Base-by-base conservation (phyloP, 2,888 invertebrate genomes). In the Orthosia cruda region DNA sequence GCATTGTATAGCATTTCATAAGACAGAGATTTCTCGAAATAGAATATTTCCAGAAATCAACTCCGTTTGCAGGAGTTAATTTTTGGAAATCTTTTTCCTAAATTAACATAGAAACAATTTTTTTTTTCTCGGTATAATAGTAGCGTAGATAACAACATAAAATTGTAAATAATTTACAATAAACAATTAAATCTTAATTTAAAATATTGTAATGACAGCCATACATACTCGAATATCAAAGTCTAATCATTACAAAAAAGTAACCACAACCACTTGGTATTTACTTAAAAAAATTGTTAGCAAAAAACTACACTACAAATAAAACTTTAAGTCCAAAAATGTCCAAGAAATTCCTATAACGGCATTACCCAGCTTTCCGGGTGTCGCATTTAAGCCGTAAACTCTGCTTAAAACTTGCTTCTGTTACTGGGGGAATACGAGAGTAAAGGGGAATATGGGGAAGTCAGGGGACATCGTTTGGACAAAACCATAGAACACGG, bases 351-450 rank as follows among this genome's bases (percentile, higher is more conserved):
- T 77, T 70, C 55, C 58, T 58, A 58, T 64, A 50, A 49, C n/a
- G 16, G 50, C 26, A 63, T 64, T 72, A 79, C 59, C 69, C 74
- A 49, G 66, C 77, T 55, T 74, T 69, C 69, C 63, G 66, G 65
- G 55, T 77, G 64, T 64, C 77, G 49, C 69, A 84, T 84, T 84
- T 64, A 69, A 72, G 57, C 64, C 71, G 70, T 84, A 84, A 86
- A 86, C 74, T 84, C 81, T 84, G 84, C 71, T 84, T 86, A 84
- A 84, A 84, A 83, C 74, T 77, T 77, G 69, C 50, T 65, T 47
- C 73, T 49, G 49, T 68, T 55, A 74, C 64, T 67, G 59, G 61
- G 63, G 71, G 59, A 69, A 71, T 75, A 81, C 15, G 63, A 62
- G 26, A 23, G 55, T 63, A 62, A 50, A 62, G 52, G 40, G 52